Base-by-base conservation (phyloP, 2,113 vertebrate genomes). In the Elachura formosa region DNA sequence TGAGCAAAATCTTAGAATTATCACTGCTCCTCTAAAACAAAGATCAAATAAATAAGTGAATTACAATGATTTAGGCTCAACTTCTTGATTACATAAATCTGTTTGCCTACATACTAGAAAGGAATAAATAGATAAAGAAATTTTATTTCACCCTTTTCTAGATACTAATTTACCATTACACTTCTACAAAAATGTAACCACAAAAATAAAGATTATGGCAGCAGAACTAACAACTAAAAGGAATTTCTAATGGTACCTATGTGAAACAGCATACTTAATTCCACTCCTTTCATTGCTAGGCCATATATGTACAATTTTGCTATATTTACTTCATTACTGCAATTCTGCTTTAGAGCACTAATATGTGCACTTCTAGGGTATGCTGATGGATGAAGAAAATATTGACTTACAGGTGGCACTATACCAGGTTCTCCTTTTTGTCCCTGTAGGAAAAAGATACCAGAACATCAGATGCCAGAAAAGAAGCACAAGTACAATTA, bases 371-470 rank as follows among this genome's bases (percentile, higher is more conserved):
- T 63, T 56, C 28, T 28, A 78, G 51, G 8, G 4, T 59, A 29
- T 46, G 33, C 14, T 76, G 55, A 46, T 51, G 61, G 59, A 61
- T 21, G 3, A 84, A 74, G 5, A 56, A 40, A 73, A 78, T 66
- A 33, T 31, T 56, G 48, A 98, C 98, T 98, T 97, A 99, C 99
- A 87, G 97, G 56, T 89, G 99, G 99, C 49, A 99, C 99, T 84
- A 99, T 96, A 87, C 99, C 99, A 34, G 99, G 99, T 92, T 99
- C 99, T 96, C 99, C 99, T 96, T 99, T 99, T 97, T 99, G 98
- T 89, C 99, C 99, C 99, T 99, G 81, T 29, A 82, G 66, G 58
- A 82, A 33, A 55, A 90, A 92, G 33, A 73, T 34, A 10, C 14
- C 46, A 69, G 81, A 20, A 54, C 8, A 80, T 92, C 41, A 90